Conservation (phyloP, 1,140 invertebrate genomes). For the Trichonephila clavipes region DNA sequence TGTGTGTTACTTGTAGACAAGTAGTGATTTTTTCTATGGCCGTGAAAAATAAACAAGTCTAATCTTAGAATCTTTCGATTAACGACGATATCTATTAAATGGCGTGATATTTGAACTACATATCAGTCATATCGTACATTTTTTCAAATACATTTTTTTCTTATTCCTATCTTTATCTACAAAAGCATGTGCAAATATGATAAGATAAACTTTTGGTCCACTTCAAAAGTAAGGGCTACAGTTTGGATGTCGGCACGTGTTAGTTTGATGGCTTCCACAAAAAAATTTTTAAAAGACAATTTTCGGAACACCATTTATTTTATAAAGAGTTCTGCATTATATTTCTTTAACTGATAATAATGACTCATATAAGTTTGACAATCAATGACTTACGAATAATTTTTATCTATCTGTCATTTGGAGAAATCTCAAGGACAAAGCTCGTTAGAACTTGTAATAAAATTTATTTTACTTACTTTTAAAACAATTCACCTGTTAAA, state of each 20-base stretch:
- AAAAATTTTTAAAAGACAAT: neutral
- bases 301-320: neutral
- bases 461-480: too few species aligned
- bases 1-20: too few species aligned
- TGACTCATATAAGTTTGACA: too few species aligned
- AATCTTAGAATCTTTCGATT: neutral
- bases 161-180: neutral
- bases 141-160: neutral
- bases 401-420: too few species aligned
- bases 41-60: neutral
- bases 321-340: neutral
- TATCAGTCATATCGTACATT: slow-evolving; percentile 6
- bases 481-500: too few species aligned
- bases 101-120: neutral
- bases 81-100: neutral
- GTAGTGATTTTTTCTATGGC: neutral
- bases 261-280: neutral
- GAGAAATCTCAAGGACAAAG: too few species aligned
- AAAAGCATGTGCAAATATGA: neutral
- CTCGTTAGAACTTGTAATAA: too few species aligned
- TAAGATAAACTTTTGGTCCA: neutral
- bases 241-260: neutral
- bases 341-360: too few species aligned
- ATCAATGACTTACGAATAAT: too few species aligned
- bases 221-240: neutral